Percentiles rank a stretch among this genome's conserved stretches.
These are phyloP conservation scores for Falco biarmicus DNA, from an alignment of 2,797 vertebrate species.

Conservation along the genomic window DNA sequence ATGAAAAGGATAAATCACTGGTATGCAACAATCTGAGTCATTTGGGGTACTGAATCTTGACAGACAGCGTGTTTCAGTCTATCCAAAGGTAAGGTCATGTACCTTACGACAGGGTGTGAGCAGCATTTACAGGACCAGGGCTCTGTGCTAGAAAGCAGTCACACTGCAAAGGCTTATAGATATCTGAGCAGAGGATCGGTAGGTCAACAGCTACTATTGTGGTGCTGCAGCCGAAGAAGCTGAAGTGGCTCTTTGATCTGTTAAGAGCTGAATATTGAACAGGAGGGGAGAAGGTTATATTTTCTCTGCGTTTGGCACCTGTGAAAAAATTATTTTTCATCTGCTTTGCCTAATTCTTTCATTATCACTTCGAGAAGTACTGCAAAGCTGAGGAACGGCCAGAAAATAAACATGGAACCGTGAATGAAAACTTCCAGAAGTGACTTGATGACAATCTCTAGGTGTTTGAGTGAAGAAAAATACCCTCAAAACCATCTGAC, in stretches of 20 bases:
- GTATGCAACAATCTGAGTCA: not conserved
- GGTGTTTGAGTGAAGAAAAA: not conserved
- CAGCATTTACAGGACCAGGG: not conserved
- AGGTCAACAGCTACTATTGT: not conserved
- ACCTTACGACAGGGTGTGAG: not conserved
- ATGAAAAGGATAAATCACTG: not conserved
- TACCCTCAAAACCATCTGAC: not conserved
- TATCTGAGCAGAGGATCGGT: not conserved
- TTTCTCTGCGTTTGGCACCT: not conserved
- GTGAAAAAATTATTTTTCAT: not conserved
- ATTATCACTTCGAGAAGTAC: not conserved
- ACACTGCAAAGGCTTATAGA: not conserved
- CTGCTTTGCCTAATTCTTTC: conserved; percentile 17
- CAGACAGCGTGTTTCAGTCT: not conserved
- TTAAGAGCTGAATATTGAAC: not conserved
- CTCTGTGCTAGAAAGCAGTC: not conserved
- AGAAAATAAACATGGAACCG: not conserved
- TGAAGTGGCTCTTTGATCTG: not conserved
- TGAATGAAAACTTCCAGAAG: not conserved
- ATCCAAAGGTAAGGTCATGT: not conserved
- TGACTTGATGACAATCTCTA: not conserved
- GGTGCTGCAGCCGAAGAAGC: not conserved
- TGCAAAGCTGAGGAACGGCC: not conserved
- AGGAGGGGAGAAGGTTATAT: not conserved
- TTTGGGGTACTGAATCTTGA: not conserved